Conservation (phyloP, 1,140 invertebrate genomes). For the Zaprionus capensis region DNA sequence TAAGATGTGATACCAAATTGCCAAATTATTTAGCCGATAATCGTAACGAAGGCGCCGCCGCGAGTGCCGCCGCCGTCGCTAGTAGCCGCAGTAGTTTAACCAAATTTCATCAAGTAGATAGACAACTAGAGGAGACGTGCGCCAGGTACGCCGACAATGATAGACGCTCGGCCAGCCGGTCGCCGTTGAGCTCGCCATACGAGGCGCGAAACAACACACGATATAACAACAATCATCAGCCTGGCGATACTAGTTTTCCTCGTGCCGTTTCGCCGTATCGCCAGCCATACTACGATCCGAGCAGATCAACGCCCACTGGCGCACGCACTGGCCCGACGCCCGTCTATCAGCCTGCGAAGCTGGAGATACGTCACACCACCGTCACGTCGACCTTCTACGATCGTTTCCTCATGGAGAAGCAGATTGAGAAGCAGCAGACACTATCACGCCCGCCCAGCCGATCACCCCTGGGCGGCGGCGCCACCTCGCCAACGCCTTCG, state of each 20-base stretch:
- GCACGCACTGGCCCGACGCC: constrained; percentile 35
- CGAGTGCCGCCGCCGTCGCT: constrained; percentile 59
- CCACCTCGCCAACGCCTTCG: constrained; percentile 66
- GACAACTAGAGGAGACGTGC: constrained; percentile 82
- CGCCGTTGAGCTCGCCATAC: constrained; percentile 72
- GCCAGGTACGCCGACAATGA: constrained; percentile 78
- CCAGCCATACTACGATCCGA: constrained; percentile 62
- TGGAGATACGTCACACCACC: constrained; percentile 83
- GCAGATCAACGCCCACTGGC: constrained; percentile 32
- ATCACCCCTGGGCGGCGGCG: constrained; percentile 55
- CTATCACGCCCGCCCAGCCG: constrained; percentile 63
- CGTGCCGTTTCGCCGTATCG: constrained; percentile 73
- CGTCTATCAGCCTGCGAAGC: constrained; percentile 75
- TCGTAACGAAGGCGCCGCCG: constrained; percentile 60
- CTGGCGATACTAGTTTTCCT: constrained; percentile 41
- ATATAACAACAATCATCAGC: constrained; percentile 24
- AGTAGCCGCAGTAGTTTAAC: constrained; percentile 82
- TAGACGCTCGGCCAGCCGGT: constrained; percentile 72
- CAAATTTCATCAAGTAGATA: constrained; percentile 84
- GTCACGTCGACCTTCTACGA: constrained; percentile 84
- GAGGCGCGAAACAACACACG: constrained; percentile 57
- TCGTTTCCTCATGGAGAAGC: constrained; percentile 79
- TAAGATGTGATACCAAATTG: constrained; percentile 84
- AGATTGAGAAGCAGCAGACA: constrained; percentile 74
- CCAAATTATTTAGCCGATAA: constrained; percentile 83